Evolutionary conservation across 2,797 vertebrate species (phyloP).

Genomic region (Pipistrellus kuhlii): DNA sequence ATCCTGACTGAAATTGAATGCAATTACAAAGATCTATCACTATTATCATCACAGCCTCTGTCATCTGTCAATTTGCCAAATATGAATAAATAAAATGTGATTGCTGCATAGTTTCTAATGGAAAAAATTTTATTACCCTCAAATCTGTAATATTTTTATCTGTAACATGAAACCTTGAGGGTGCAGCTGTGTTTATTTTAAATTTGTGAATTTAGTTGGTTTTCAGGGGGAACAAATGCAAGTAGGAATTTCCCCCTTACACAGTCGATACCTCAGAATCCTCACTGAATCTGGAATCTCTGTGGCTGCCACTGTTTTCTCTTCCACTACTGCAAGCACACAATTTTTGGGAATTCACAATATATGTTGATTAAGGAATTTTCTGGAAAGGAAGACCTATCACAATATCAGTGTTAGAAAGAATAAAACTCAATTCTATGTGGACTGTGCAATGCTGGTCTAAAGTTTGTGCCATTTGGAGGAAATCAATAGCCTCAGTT

Average conservation of each 20-base stretch:
- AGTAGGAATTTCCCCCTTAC: conserved; percentile 57
- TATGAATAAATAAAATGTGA: conserved; percentile 52
- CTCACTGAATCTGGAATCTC: conserved; percentile 48
- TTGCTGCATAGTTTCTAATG: background rate
- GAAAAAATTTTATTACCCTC: conserved; percentile 52
- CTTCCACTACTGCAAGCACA: background rate
- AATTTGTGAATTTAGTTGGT: conserved; percentile 64
- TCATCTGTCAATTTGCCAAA: conserved; percentile 69
- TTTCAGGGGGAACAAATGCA: conserved; percentile 69
- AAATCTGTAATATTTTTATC: conserved; percentile 70
- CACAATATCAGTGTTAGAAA: conserved; percentile 15
- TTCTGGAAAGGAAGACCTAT: conserved; percentile 60
- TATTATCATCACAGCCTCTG: background rate
- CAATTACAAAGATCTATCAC: conserved; percentile 35
- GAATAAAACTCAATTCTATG: background rate
- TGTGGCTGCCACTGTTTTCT: conserved; percentile 44
- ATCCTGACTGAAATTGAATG: background rate
- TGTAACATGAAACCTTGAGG: conserved; percentile 12
- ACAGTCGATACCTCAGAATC: conserved; percentile 59
- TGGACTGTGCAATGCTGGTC: background rate
- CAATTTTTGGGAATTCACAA: conserved; percentile 31
- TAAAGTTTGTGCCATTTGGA: conserved; percentile 31
- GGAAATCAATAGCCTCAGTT: background rate
- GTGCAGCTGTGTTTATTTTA: background rate
- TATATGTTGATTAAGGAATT: conserved; percentile 39